These are phyloP conservation scores for Polietes domitor DNA, from an alignment of 2,888 invertebrate species.

Conservation along the genomic window DNA sequence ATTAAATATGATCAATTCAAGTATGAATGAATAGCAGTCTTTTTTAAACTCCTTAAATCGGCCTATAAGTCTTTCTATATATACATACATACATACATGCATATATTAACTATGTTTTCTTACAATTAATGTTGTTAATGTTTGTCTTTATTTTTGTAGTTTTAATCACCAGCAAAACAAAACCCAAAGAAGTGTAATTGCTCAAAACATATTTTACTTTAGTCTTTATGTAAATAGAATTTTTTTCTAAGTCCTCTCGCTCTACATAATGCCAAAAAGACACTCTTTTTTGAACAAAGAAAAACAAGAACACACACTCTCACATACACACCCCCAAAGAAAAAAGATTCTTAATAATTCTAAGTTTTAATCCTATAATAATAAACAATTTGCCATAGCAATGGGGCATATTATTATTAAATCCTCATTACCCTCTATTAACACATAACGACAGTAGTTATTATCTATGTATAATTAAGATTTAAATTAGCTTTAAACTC, in stretches of 20 bases:
- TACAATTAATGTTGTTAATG: conserved; percentile 61
- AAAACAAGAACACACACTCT: conserved; percentile 28
- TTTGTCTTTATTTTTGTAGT: conserved; percentile 57
- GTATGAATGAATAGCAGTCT: too few relatives aligned
- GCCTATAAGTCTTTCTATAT: conserved; percentile 34
- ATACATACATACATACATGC: too few relatives aligned
- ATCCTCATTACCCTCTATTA: neutral
- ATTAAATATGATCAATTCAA: neutral
- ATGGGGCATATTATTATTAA: conserved; percentile 10
- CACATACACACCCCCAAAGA: conserved; percentile 12
- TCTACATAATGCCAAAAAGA: conserved; percentile 61
- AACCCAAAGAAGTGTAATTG: conserved; percentile 4
- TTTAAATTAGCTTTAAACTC: neutral
- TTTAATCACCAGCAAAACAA: conserved; percentile 20
- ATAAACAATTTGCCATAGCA: neutral
- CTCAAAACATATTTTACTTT: too few relatives aligned
- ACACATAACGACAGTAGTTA: neutral
- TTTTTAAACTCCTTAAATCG: neutral
- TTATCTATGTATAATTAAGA: neutral
- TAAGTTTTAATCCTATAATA: conserved; percentile 28
- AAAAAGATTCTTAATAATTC: conserved; percentile 26
- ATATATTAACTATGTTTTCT: too few relatives aligned
- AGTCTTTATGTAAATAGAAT: conserved; percentile 28
- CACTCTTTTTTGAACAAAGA: conserved; percentile 35
- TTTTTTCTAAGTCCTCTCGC: conserved; percentile 39